Percentiles rank a stretch among this genome's conserved stretches.
These are phyloP conservation scores for Phocoena sinus DNA, from an alignment of 2,113 vertebrate species.

Conservation along the genomic window DNA sequence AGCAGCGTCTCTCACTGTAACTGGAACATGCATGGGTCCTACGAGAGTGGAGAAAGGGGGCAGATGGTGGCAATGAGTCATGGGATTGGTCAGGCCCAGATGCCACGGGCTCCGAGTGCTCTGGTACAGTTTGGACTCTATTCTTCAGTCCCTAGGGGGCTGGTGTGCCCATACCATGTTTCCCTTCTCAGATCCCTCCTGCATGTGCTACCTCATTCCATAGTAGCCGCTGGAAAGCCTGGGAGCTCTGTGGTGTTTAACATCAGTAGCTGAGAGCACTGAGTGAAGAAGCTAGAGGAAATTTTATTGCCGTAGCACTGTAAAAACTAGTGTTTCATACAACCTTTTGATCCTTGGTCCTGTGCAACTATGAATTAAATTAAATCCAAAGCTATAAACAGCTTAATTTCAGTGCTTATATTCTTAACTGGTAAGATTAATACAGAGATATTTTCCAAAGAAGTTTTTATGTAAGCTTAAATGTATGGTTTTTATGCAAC, in stretches of 20 bases:
- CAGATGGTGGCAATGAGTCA: background rate
- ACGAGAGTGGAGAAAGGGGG: background rate
- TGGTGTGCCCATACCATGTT: background rate
- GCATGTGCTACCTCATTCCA: fast-evolving
- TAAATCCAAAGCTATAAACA: conserved; percentile 58
- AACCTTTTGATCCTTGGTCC: background rate
- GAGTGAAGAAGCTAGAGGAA: background rate
- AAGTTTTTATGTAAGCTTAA: conserved; percentile 52
- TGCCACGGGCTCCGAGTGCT: background rate
- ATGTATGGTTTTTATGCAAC: conserved; percentile 34
- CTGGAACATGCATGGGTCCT: background rate
- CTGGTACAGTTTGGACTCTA: background rate
- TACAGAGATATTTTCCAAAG: conserved; percentile 58
- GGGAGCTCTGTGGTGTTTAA: background rate
- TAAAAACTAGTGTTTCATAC: background rate
- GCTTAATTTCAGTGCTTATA: conserved; percentile 63
- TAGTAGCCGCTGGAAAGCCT: background rate
- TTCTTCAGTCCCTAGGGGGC: background rate
- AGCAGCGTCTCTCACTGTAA: fast-evolving
- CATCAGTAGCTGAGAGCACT: background rate
- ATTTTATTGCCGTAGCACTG: background rate
- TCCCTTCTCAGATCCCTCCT: background rate
- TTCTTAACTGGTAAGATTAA: conserved; percentile 69
- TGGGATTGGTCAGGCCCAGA: background rate
- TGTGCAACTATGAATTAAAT: background rate